Base-by-base conservation (phyloP, 1,140 invertebrate species). In the Bicyclus anynana region DNA sequence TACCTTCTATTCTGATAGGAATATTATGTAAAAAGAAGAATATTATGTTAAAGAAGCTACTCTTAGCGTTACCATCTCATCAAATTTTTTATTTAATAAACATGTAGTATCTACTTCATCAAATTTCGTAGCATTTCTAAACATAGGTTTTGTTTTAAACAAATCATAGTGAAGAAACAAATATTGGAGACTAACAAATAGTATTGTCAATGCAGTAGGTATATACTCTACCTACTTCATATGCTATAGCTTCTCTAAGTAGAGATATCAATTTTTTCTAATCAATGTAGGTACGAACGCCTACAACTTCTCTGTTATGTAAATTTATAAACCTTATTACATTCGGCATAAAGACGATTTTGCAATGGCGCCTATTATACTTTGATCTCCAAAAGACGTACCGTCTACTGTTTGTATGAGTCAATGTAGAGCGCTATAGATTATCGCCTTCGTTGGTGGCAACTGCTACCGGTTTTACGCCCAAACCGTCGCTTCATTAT, bases 391-490 rank as follows among this genome's bases (percentile, higher is more conserved):
- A 14, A 21, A 44, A 44, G 40, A 44, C 16, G 18, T 44, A 20
- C 29, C 7, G 23, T n/a, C 33, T 38, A 38, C 18, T 12, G 40
- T 17, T 20, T 55, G 44, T 64, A 60, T 60, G 47, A 58, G 47
- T 55, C 53, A 62, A 42, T 59, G 58, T 58, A 55, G 57, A 62
- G 44, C 46, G 57, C 49, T 67, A 64, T 62, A 68, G 69, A 69
- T 74, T 65, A 75, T 67, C 65, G 6, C 56, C 70, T 60, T 65
- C 75, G 67, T 74, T 71, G 74, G 66, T 77, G 69, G 72, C 46
- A 62, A 46, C 18, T n/a, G 73, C 83, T 83, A 86, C 81, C 75
- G 75, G 80, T 83, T 81, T 79, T 84, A 80, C 77, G 58, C 50
- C 62, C 65, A 69, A 69, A 64, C 64, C 59, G 44, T 65, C 57